Base-by-base conservation (phyloP, 2,113 vertebrate species). In the Malurus alboscapulatus region DNA sequence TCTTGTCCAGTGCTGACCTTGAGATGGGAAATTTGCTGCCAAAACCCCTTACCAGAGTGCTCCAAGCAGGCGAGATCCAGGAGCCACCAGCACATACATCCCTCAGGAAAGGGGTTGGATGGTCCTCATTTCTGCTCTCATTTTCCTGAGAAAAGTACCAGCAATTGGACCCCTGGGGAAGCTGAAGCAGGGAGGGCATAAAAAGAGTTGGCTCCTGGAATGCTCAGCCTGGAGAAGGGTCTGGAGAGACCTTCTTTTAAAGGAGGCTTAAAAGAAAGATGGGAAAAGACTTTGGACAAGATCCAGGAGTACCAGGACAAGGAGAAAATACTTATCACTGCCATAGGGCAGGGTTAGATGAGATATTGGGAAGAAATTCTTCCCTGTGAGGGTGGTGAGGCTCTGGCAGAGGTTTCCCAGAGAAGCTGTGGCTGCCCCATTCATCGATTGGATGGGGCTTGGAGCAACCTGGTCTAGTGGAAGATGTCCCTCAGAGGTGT, bases 81-180 rank as follows among this genome's bases (percentile, higher is more conserved):
- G 38, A 65, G 30, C 20, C 47, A 74, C 11, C n/a, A 57, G 13
- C 1, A 1, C 17, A 15, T 0, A 0, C 4, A 55, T 9, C 22
- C 34, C 51, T 71, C n/a, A 62, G 34, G 45, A 47, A 84, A 45
- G 18, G 4, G 25, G 14, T 1, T 38, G 24, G 32, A 65, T 12
- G 26, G 18, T 38, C 10, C 27, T 32, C 57, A 55, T 7, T 74
- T 47, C 59, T 59, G 20, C 48, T 68, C 30, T 45, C 53, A 7
- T 53, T 53, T 86, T 53, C 8, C 48, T 29, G 6, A 0, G 0
- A 34, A 10, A 86, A 26, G 12, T 24, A 47, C 30, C 47, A 48
- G 59, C 24, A 90, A 72, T 9, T 3, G 4, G 20, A 2, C 10
- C 25, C 13, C 4, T 13, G 6, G 8, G 29, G 30, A 67, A 42